Conservation (phyloP, 2,113 vertebrate genomes). For the Microtus ochrogaster region DNA sequence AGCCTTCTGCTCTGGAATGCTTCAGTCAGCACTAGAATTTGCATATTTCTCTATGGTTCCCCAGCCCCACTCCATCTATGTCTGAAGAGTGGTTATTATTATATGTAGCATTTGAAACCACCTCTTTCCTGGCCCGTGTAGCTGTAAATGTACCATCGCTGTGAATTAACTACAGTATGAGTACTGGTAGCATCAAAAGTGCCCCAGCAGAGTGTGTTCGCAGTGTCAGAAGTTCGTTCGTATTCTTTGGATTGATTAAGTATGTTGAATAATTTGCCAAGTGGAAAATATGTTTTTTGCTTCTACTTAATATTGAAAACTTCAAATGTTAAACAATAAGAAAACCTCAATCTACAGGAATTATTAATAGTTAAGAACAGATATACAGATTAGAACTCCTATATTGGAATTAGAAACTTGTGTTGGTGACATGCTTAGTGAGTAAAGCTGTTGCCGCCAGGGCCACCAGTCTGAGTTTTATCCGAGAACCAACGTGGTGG, state of each 20-base stretch:
- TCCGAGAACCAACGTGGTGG: not conserved
- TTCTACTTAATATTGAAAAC: constrained; percentile 36
- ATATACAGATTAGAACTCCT: not conserved
- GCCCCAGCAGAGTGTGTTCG: not conserved
- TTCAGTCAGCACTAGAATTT: not conserved
- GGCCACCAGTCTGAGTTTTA: too few relatives aligned
- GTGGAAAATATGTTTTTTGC: not conserved
- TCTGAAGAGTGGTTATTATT: not conserved
- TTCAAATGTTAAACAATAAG: not conserved
- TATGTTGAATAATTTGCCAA: constrained; percentile 9
- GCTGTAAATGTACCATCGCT: not conserved
- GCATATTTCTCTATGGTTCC: not conserved
- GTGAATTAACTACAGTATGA: not conserved
- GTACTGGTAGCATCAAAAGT: constrained; percentile 5
- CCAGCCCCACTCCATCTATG: not conserved
- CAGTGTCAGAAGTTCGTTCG: not conserved
- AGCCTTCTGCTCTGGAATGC: not conserved
- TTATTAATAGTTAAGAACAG: constrained; percentile 9
- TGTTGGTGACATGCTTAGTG: not conserved
- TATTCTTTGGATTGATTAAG: not conserved
- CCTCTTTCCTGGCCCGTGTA: not conserved
- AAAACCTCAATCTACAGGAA: not conserved
- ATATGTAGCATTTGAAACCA: not conserved
- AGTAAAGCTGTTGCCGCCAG: not conserved
- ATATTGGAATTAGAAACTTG: not conserved